These are phyloP conservation scores for Volucella inflata DNA, from an alignment of 2,888 invertebrate species.

Conservation along the genomic window DNA sequence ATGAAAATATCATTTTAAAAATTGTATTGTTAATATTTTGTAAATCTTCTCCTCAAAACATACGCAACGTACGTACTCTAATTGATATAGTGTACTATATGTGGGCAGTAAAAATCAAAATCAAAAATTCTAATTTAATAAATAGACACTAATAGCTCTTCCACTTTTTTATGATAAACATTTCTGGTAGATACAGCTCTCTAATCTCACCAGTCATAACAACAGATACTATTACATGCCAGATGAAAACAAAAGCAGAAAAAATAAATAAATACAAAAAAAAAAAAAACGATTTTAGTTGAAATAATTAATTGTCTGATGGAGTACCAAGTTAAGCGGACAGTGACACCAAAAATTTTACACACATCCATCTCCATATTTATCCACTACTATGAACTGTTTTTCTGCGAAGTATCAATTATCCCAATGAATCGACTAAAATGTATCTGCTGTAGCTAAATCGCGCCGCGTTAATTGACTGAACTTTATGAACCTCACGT, in stretches of 20 bases:
- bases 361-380: slow-evolving; percentile 6
- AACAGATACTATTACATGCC: slow-evolving; percentile 35
- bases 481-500: slow-evolving; percentile 75
- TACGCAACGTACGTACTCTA: no score
- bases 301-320: slow-evolving; percentile 71
- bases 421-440: slow-evolving; percentile 69
- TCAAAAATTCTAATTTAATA: no score
- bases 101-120: no score
- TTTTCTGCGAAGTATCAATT: slow-evolving; percentile 56
- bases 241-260: slow-evolving; percentile 23
- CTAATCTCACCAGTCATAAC: slow-evolving; percentile 23
- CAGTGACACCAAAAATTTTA: slow-evolving; percentile 60
- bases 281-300: slow-evolving; percentile 48
- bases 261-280: slow-evolving; percentile 1
- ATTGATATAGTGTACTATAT: no score
- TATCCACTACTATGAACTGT: slow-evolving; percentile 5
- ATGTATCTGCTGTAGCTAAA: slow-evolving; percentile 66
- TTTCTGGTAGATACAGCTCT: no score
- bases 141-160: no score
- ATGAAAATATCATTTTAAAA: no score
- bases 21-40: no score
- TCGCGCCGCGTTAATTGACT: slow-evolving; percentile 73
- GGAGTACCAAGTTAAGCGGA: slow-evolving; percentile 70
- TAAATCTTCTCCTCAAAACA: no score
- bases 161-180: no score